These are phyloP conservation scores for Syngnathus floridae DNA, from an alignment of 2,113 vertebrate species.

Conservation along the genomic window DNA sequence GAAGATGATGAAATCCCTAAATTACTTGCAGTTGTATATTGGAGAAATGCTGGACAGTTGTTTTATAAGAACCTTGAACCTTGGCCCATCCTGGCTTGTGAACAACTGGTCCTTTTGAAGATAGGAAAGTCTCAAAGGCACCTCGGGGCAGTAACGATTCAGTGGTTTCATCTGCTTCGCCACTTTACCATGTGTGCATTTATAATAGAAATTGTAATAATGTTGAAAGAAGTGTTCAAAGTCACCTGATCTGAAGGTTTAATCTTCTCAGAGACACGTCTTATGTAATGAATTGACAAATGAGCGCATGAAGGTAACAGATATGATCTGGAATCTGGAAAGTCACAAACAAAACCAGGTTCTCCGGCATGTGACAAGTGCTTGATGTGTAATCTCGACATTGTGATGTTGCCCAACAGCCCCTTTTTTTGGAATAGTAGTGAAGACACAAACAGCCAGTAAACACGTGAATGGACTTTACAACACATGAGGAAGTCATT, in stretches of 20 bases:
- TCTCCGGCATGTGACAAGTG: slow-evolving; percentile 14
- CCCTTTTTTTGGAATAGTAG: not conserved
- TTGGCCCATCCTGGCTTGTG: too few species aligned
- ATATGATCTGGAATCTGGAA: slow-evolving; percentile 62
- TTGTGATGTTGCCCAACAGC: not conserved
- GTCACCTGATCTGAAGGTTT: not conserved
- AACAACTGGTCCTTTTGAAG: too few species aligned
- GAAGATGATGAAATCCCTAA: too few species aligned
- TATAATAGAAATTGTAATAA: not conserved
- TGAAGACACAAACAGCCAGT: not conserved
- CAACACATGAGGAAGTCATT: not conserved
- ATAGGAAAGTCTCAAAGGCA: not conserved
- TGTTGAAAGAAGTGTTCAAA: not conserved
- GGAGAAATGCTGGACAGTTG: too few species aligned
- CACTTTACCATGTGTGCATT: not conserved
- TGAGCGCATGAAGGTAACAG: slow-evolving; percentile 14
- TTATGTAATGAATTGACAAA: slow-evolving; percentile 10
- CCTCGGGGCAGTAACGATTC: not conserved
- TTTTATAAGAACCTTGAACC: too few species aligned
- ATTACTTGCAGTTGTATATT: too few species aligned
- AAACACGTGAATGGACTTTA: not conserved
- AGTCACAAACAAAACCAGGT: slow-evolving; percentile 14
- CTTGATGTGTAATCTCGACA: slow-evolving; percentile 28
- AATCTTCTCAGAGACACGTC: not conserved
- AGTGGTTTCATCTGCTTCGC: not conserved